Conservation (phyloP, 2,113 vertebrate genomes). For the Phocoena phocoena region DNA sequence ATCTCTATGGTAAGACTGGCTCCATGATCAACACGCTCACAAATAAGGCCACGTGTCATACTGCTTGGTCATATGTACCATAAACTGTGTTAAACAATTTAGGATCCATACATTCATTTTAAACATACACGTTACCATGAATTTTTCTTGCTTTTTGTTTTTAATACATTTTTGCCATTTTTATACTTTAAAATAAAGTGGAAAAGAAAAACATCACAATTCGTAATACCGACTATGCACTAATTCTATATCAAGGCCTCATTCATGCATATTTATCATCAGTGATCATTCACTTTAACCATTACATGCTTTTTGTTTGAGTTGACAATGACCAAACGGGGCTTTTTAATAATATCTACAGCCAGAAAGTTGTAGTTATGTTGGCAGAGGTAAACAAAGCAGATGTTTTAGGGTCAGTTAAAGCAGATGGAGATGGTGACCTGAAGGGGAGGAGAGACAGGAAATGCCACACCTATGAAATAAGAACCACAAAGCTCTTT, state of each 20-base stretch:
- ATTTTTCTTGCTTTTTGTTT: neutral
- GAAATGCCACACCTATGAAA: neutral
- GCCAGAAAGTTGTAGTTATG: neutral
- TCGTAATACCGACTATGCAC: neutral
- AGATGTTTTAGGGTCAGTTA: neutral
- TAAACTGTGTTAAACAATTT: neutral
- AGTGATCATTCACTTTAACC: neutral
- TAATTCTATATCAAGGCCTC: neutral
- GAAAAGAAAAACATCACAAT: neutral
- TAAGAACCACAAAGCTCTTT: neutral
- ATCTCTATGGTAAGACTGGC: neutral
- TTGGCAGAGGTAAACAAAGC: neutral
- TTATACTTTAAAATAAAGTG: neutral
- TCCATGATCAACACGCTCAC: neutral
- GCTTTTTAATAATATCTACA: neutral
- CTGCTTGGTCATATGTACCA: neutral
- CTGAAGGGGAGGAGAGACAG: neutral
- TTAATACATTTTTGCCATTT: neutral
- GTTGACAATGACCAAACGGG: neutral
- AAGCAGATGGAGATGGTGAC: neutral
- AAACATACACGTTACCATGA: neutral
- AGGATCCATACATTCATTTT: neutral
- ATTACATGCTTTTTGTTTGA: neutral
- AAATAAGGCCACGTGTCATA: neutral
- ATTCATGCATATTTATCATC: neutral